Evolutionary conservation across 2,113 vertebrate genomes (phyloP), one percentile per base, ranked within the genome.

Genomic region (Cyanistes caeruleus): DNA sequence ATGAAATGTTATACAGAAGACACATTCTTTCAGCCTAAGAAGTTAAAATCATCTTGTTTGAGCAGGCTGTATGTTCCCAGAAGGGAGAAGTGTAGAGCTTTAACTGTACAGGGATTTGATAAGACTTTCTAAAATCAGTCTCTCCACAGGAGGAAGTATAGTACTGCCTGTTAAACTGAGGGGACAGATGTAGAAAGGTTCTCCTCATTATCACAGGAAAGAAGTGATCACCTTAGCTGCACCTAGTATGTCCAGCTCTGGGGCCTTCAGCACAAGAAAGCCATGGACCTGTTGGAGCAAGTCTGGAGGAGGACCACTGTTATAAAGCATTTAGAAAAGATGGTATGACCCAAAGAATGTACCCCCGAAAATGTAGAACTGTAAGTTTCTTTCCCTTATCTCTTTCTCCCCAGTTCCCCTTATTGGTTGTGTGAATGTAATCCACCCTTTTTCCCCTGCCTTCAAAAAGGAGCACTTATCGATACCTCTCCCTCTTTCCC

Each of bases 221-320:
- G 31, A 27, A 60, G 11, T 52, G 4, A 1, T 23, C 0, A 0
- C 18, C 10, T 84, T 24, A 77, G 24, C 55, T n/a, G 4, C 14
- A 28, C 12, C 27, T 43, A 13, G 17, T 33, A 22, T 49, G 23
- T 52, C 18, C 37, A 52, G 11, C 13, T 44, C 37, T 68, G 37
- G 14, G 7, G 17, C 51, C 17, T 27, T 49, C 53, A 59, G 21
- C 25, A 37, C 44, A 52, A 27, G 62, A 68, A 51, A 43, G 44
- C 35, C 20, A 51, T 11, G 16, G 17, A 25, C 5, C 14, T 37
- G 12, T 52, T 52, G 27, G 27, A 60, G 9, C 0, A 0, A 77
- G 21, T 44, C 27, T 22, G 52, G 22, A 68, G 37, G 33, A 77
- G 9, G 22, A 39, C 39, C 39, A 39, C 39, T 39, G 39, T 39